These are phyloP conservation scores for Cliona cf. orientalis DNA, from an alignment of 37 sponge, comb jelly and placozoan genomes.

Conservation along the genomic window DNA sequence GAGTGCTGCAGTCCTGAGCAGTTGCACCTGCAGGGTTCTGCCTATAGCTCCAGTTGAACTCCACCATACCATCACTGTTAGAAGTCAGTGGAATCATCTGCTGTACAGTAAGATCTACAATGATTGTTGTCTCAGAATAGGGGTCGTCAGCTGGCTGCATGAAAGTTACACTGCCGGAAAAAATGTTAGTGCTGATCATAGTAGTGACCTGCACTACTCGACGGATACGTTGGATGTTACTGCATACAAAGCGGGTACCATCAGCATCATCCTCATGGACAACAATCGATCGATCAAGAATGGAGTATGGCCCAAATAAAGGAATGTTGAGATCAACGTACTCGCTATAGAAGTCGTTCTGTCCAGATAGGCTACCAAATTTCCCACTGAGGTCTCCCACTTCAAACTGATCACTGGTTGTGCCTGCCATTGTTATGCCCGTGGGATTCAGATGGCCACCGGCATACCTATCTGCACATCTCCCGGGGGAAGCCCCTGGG, in stretches of 20 bases:
- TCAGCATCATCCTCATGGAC: conserved; percentile 22
- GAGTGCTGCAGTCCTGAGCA: no score
- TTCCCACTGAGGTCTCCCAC: conserved; percentile 88
- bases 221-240: conserved; percentile 32
- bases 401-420: conserved; percentile 70
- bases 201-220: conserved; percentile 14
- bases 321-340: conserved; percentile 64
- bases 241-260: conserved; percentile 52
- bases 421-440: conserved; percentile 13
- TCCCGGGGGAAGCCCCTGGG: not conserved
- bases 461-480: conserved; percentile 8
- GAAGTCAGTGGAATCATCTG: no score
- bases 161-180: conserved; percentile 40
- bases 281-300: conserved; percentile 80
- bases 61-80: no score
- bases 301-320: conserved; percentile 62
- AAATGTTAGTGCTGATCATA: conserved; percentile 16
- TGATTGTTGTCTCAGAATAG: conserved; percentile 56
- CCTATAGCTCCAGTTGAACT: no score
- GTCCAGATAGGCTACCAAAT: conserved; percentile 47
- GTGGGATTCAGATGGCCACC: conserved; percentile 70
- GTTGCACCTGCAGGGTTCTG: no score
- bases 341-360: not conserved
- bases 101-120: conserved; percentile 23
- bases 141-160: conserved; percentile 74